phyloP scores from a whole-genome alignment of 2,113 vertebrate species.

The Gopherus evgoodei region DNA sequence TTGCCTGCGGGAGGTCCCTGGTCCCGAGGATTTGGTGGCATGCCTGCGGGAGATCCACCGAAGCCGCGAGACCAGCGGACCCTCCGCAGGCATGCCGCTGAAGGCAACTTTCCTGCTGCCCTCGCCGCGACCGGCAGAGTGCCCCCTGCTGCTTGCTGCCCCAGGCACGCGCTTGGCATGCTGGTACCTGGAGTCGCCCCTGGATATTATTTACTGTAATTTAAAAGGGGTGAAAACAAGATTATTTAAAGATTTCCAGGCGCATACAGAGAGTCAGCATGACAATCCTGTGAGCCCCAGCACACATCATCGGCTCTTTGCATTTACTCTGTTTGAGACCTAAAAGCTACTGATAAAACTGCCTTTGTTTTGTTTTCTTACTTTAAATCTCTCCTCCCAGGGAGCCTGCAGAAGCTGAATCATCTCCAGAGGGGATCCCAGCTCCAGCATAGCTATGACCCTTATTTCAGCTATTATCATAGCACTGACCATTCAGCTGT shows the following conservation, averaged over 20 bases:
- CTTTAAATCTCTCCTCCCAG: slow-evolving; percentile 96
- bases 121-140: too few species aligned
- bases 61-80: too few species aligned
- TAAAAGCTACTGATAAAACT: slow-evolving; percentile 48
- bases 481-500: slow-evolving; percentile 90
- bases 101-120: too few species aligned
- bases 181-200: too few species aligned
- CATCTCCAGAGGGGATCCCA: slow-evolving; percentile 92
- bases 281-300: slow-evolving; percentile 9
- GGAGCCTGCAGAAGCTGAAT: slow-evolving; percentile 94
- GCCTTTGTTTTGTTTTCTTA: slow-evolving; percentile 73
- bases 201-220: neutral
- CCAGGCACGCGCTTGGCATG: too few species aligned
- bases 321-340: slow-evolving; percentile 47
- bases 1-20: too few species aligned
- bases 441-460: slow-evolving; percentile 88
- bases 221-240: slow-evolving; percentile 17
- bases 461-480: slow-evolving; percentile 71
- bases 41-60: too few species aligned
- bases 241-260: neutral
- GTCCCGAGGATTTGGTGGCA: too few species aligned
- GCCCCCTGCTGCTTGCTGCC: too few species aligned
- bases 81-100: too few species aligned
- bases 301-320: neutral
- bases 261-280: neutral